Conservation (phyloP, 2,888 invertebrate species). For the Stenurella melanura region DNA sequence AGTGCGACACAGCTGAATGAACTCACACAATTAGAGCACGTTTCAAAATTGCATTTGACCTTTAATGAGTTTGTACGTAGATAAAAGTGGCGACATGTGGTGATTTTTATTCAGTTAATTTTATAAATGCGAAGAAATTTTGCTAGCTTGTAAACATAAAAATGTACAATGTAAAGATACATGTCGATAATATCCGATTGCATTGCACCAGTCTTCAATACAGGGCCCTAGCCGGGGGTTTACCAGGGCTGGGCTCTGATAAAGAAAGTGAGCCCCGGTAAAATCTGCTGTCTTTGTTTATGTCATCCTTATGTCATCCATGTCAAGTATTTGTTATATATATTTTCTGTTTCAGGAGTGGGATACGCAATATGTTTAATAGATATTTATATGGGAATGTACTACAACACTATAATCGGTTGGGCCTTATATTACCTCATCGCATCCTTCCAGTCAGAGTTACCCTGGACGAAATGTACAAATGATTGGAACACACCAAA, state of each 20-base stretch:
- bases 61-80: background rate
- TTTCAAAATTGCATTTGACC: background rate
- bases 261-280: too few species aligned
- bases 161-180: too few species aligned
- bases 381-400: slow-evolving; percentile 96
- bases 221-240: too few species aligned
- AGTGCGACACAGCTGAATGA: slow-evolving; percentile 8
- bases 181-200: too few species aligned
- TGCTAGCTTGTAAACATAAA: too few species aligned
- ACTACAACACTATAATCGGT: slow-evolving; percentile 97
- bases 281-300: too few species aligned
- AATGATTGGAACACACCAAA: slow-evolving; percentile 90
- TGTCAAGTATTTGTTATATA: too few species aligned
- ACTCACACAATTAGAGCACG: slow-evolving; percentile 11
- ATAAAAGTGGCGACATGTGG: background rate
- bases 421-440: slow-evolving; percentile 95
- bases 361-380: slow-evolving; percentile 97
- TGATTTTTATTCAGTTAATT: background rate
- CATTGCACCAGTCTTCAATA: too few species aligned
- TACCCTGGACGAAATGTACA: slow-evolving; percentile 92
- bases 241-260: too few species aligned
- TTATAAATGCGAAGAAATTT: background rate
- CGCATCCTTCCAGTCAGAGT: slow-evolving; percentile 85
- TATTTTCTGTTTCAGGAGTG: slow-evolving; percentile 79
- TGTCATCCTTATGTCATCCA: too few species aligned